Evolutionary conservation across 1,140 invertebrate genomes (phyloP).

Genomic region (Bombus vancouverensis): DNA sequence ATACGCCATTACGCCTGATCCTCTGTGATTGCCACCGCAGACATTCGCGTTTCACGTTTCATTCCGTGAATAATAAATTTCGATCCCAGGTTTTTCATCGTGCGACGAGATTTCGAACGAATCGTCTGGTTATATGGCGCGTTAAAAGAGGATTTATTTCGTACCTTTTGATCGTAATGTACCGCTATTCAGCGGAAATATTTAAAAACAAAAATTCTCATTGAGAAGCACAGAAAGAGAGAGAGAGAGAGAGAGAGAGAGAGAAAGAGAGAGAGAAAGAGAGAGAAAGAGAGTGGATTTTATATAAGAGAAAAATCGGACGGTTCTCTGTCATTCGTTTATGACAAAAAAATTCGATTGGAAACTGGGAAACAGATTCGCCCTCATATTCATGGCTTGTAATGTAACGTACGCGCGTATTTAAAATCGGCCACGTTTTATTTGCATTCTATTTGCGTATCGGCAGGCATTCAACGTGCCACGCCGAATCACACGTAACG

Average conservation of each 20-base stretch:
- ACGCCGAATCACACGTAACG: background rate
- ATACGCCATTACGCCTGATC: background rate
- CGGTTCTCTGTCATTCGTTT: background rate
- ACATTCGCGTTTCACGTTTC: background rate
- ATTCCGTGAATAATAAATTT: constrained; percentile 1
- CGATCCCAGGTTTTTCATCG: background rate
- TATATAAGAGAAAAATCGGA: background rate
- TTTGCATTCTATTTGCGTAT: constrained; percentile 8
- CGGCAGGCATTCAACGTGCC: background rate
- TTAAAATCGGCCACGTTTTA: background rate
- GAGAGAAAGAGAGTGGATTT: background rate
- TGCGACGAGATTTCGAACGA: background rate
- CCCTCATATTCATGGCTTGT: background rate
- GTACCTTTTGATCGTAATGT: background rate
- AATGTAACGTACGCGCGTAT: background rate
- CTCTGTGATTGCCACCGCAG: background rate
- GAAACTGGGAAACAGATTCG: background rate
- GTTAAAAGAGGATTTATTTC: background rate
- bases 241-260: too few species aligned
- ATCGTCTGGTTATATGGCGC: background rate
- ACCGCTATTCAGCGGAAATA: background rate
- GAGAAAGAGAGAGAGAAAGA: background rate
- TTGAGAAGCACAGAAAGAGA: background rate
- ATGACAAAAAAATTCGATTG: background rate
- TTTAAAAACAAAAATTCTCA: background rate